Conservation (phyloP, 2,113 vertebrate species). For the Diadophis punctatus region DNA sequence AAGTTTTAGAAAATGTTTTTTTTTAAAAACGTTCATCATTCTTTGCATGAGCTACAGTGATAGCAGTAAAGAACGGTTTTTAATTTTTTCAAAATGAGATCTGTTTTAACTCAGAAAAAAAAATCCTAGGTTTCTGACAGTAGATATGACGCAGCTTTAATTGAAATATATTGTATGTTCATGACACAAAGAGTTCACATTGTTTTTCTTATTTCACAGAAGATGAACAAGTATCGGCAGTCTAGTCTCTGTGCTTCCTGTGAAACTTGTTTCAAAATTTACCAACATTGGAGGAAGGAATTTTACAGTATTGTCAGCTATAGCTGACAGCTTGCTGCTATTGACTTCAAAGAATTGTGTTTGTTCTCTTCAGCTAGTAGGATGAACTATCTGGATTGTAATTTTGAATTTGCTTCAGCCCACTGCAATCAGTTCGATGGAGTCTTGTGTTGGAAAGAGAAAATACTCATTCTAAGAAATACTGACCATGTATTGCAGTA, state of each 20-base stretch:
- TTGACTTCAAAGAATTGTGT: slow-evolving; percentile 30
- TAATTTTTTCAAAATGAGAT: background rate
- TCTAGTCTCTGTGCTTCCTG: slow-evolving; percentile 55
- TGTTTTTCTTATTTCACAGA: slow-evolving; percentile 73
- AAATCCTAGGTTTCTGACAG: background rate
- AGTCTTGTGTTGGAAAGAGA: slow-evolving; percentile 21
- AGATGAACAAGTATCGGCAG: slow-evolving; percentile 91
- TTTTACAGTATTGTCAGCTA: slow-evolving; percentile 29
- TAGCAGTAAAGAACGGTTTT: background rate
- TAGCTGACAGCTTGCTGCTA: slow-evolving; percentile 57
- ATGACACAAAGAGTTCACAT: background rate
- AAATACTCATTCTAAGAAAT: slow-evolving; percentile 3
- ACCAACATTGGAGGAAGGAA: slow-evolving; percentile 22
- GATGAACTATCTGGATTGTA: slow-evolving; percentile 15
- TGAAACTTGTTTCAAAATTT: slow-evolving; percentile 15
- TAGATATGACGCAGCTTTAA: background rate
- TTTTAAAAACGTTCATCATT: background rate
- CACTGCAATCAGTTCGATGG: background rate
- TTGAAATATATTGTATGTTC: background rate
- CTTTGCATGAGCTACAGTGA: accelerated
- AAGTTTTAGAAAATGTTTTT: background rate
- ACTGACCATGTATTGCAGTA: slow-evolving; percentile 22
- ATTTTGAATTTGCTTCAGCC: slow-evolving; percentile 30
- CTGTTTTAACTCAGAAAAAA: background rate
- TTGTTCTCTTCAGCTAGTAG: background rate